Evolutionary conservation across 2,888 invertebrate genomes (phyloP).

Genomic region (Serrognathus titanus): DNA sequence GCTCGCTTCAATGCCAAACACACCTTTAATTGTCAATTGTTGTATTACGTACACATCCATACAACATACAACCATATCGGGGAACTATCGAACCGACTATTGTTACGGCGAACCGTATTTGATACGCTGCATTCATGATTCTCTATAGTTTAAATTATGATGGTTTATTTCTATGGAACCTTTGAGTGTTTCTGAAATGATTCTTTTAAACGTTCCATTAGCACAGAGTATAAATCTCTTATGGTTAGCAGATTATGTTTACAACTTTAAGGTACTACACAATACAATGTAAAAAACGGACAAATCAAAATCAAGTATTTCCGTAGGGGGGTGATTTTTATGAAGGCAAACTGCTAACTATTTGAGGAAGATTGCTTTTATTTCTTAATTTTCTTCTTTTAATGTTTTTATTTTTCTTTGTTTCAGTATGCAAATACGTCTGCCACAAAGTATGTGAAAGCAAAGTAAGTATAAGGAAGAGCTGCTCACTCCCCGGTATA

Average conservation of each 20-base stretch:
- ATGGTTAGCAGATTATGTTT: too few relatives aligned
- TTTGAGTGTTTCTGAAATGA: too few relatives aligned
- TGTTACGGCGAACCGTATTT: background rate
- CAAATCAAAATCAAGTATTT: too few relatives aligned
- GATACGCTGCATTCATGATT: constrained; percentile 2
- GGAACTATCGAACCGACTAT: background rate
- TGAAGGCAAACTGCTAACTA: too few relatives aligned
- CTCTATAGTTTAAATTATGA: background rate
- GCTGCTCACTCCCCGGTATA: background rate
- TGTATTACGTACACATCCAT: background rate
- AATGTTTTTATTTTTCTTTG: constrained; percentile 41
- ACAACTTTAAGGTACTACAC: too few relatives aligned
- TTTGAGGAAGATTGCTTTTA: too few relatives aligned
- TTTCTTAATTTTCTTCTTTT: too few relatives aligned
- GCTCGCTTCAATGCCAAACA: background rate
- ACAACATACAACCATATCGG: background rate
- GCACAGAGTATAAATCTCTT: too few relatives aligned
- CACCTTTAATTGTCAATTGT: constrained; percentile 4
- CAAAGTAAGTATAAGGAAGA: constrained; percentile 61
- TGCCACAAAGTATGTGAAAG: constrained; percentile 75
- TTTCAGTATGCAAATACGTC: constrained; percentile 80
- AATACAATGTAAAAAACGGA: too few relatives aligned
- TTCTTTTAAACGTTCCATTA: too few relatives aligned
- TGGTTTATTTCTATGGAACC: too few relatives aligned
- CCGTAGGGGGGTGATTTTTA: too few relatives aligned